Base-by-base conservation (phyloP, 2,888 invertebrate genomes). In the Stenotaenia linearis region DNA sequence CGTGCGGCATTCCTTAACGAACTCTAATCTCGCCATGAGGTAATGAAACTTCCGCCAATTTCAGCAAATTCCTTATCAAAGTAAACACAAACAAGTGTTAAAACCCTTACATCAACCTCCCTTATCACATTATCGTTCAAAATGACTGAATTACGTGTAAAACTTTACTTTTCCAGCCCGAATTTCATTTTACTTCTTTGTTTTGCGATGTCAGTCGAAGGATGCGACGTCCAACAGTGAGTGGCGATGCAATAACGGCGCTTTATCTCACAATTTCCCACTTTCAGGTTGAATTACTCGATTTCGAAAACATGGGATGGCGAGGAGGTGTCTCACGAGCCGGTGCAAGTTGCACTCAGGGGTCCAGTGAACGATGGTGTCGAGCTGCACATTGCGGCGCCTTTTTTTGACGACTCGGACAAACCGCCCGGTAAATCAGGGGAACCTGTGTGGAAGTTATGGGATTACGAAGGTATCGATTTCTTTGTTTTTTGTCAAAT, bases 401-500 rank as follows among this genome's bases (percentile, higher is more conserved):
- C 87, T 0, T 87, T 87, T 81, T 87, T 86, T 82, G 84, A 86
- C 81, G 85, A 86, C 81, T 86, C 86, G 2, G 82, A 84, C 1
- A 80, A 82, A 9, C 87, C 87, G 0, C 75, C 78, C 69, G 86
- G 85, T 7, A 80, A 83, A 28, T 74, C 83, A 4, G 86, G 86
- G 1, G 81, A 85, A 79, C 84, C 87, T 10, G 86, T 86, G 80
- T 83, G 83, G n/a, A 83, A 84, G 74, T 84, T 88, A 2, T 87
- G 86, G 86, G 84, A 87, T 61, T 87, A 86, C 82, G 87, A 87
- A 85, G 87, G 86, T 86, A 23, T 61, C 61, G 15, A 79, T 9
- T 25, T 40, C n/a, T 35, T 12, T 28, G 7, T 35, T 40, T 18
- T 10, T 30, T 50, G 21, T 21, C 28, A 78, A 35, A 2, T 50